These are phyloP conservation scores for Pyrrhura leucotis DNA, from an alignment of 2,797 vertebrate genomes.

Conservation along the genomic window DNA sequence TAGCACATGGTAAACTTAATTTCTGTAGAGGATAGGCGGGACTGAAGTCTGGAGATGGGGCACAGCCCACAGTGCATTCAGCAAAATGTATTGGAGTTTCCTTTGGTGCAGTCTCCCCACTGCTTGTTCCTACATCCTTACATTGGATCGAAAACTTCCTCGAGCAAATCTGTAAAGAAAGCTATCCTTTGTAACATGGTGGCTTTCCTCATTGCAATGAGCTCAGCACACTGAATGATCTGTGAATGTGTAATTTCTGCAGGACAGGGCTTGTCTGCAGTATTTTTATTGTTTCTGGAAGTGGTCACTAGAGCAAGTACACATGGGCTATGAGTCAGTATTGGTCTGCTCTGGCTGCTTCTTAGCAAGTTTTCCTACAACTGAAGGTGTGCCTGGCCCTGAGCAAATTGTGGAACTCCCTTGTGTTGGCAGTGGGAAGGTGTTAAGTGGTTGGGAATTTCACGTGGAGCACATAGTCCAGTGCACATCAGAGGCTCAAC, in stretches of 20 bases:
- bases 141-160: background rate
- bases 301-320: constrained; percentile 43
- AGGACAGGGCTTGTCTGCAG: constrained; percentile 36
- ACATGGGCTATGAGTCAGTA: constrained; percentile 13
- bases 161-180: background rate
- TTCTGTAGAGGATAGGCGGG: background rate
- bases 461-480: background rate
- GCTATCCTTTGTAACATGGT: background rate
- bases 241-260: constrained; percentile 15
- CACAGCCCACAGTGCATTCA: background rate
- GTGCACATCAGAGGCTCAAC: background rate
- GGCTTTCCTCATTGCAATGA: background rate
- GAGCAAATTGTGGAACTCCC: constrained; percentile 68
- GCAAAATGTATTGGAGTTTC: background rate
- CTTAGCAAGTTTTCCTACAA: constrained; percentile 43
- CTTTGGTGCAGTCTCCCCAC: background rate
- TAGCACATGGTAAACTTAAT: background rate
- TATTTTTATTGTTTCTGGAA: constrained; percentile 52
- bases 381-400: constrained; percentile 49
- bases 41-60: background rate
- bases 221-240: background rate
- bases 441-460: constrained; percentile 1
- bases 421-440: constrained; percentile 14
- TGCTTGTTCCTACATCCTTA: background rate
- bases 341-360: constrained; percentile 35